Base-by-base conservation (phyloP, 2,888 invertebrate species). In the Bombylius discolor region DNA sequence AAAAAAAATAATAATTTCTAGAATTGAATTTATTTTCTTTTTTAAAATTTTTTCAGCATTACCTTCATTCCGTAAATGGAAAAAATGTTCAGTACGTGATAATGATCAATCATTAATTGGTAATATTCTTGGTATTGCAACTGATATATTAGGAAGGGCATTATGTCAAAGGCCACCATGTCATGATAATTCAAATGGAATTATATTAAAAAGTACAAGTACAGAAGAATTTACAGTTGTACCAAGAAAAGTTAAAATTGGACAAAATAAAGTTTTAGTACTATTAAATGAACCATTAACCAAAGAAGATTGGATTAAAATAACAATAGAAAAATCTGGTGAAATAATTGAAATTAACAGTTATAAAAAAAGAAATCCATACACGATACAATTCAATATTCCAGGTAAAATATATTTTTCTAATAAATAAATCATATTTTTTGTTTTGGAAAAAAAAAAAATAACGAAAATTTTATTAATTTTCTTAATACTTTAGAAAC, bases 61-160 rank as follows among this genome's bases (percentile, higher is more conserved):
- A 62, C 81, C 85, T 5, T 80, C 81, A 49, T 89, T 86, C 68
- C 81, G 84, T 57, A 83, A 85, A 65, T 92, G 91, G 91, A 82
- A 84, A 58, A 84, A 87, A 68, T 85, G 88, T 76, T 80, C 79
- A 49, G 85, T 87, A 23, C 83, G 85, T 51, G 89, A 90, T 67
- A 87, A 89, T 68, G 91, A 91, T 70, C 86, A 87, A 53, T 83
- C 84, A 0, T 89, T 89, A 67, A 89, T 90, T 44, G 87, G 87
- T 61, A 87, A 89, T 59, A 87, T 91, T 66, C 76, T 92, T n/a
- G 84, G 85, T 0, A 84, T 87, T 8, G 89, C 90, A 0, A 86
- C 89, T 60, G 83, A 85, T 32, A 89, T 89, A 60, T 76, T 90
- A 36, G 82, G 87, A 13, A 65, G 74, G 70, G 81, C 75, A 64